phyloP scores from a whole-genome alignment of 2,888 invertebrate genomes.

The Eilema depressum region DNA sequence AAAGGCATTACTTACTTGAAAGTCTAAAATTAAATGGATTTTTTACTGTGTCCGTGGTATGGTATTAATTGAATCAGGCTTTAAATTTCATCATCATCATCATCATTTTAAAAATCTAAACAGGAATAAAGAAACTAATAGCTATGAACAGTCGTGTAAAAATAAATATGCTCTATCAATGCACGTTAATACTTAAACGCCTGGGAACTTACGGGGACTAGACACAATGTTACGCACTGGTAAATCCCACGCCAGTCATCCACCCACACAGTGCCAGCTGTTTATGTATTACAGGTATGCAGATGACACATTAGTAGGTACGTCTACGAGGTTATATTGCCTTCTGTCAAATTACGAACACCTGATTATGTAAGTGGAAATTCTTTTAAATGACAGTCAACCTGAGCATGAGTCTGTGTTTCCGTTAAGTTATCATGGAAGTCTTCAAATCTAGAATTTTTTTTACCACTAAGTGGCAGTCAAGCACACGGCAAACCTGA shows the following conservation, averaged over 20 bases:
- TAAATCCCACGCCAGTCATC: constrained; percentile 2
- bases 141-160: background rate
- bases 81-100: too few relatives aligned
- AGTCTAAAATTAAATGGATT: too few relatives aligned
- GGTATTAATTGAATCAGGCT: too few relatives aligned
- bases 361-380: background rate
- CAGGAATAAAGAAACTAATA: background rate
- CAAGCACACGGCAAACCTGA: too few relatives aligned
- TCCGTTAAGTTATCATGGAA: too few relatives aligned
- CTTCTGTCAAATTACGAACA: background rate
- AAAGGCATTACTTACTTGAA: too few relatives aligned
- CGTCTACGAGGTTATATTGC: background rate
- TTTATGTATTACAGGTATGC: background rate
- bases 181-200: background rate
- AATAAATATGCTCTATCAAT: background rate
- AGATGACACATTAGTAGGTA: background rate
- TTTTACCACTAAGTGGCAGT: too few relatives aligned
- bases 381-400: background rate
- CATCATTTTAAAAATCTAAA: too few relatives aligned
- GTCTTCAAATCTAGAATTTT: too few relatives aligned
- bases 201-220: background rate
- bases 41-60: too few relatives aligned
- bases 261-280: background rate
- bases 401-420: background rate
- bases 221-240: background rate